Evolutionary conservation across 2,113 vertebrate species (phyloP), one percentile per base, ranked within the genome.

Genomic region (Myotis brandtii): DNA sequence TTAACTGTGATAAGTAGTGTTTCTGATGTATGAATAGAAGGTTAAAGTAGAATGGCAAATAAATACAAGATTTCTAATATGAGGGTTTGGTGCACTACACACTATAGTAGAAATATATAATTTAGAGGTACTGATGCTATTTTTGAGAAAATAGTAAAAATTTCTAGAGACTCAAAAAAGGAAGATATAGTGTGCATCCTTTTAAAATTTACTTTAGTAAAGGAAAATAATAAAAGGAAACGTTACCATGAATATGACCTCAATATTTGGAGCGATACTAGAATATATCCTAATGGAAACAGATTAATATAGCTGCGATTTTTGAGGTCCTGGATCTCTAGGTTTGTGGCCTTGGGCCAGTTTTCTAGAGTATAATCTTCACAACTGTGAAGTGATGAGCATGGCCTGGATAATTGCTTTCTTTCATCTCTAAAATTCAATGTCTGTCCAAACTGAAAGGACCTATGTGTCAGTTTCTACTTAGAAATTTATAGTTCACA

Each of bases 141-240:
- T 94, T 96, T 82, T 93, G 72, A 96, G 40, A 56, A 93, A 97
- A n/a, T 16, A 80, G 52, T 81, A 62, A 88, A 91, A 66, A 27
- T 81, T 25, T 50, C 7, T 96, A 48, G 34, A 64, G 18, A 85
- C 25, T 77, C 11, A 54, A 76, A 95, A 59, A 92, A 50, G 48
- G 32, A 85, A 54, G 46, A 64, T 89, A 50, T 0, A 84, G 21
- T 72, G 67, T 17, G 27, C 48, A 2, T 70, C 85, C 25, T 96
- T 75, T 59, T 18, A 50, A 79, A 92, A 54, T 85, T 70, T 52
- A 30, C 72, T 90, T 87, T 80, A 93, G 16, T 86, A 72, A 90
- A 83, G 13, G 62, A 86, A 93, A 91, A 70, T 76, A 46, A 43
- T 84, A 70, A 37, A 91, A 88, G 37, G 50, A 94, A 82, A 27